Evolutionary conservation across 2,888 invertebrate species (phyloP), one percentile per base, ranked within the genome.

Genomic region (Cosmia trapezina): DNA sequence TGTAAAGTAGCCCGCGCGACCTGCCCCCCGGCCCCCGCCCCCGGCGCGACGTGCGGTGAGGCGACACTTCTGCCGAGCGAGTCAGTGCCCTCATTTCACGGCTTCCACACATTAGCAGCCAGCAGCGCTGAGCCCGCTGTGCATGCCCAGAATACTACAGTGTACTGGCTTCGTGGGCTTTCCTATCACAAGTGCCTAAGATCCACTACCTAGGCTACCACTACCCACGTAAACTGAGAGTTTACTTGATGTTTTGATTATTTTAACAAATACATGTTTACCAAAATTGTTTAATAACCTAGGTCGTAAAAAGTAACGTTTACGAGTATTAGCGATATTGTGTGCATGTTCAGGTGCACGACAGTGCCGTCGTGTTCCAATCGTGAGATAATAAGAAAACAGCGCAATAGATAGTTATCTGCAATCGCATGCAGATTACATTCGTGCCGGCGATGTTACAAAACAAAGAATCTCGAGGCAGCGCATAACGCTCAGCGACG

Each of bases 391-490:
- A 64, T 78, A 73, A 78, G 76, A 78, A 72, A 60, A 76, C 62
- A 70, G 53, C 64, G 47, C 70, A 63, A 56, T 65, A 72, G 78
- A 78, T 78, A 56, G 62, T 69, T 70, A 78, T 78, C 78, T 65
- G 28, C 72, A 77, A 78, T 82, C 49, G 82, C 78, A 78, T 80
- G 82, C 82, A 78, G 83, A 82, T 82, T 78, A 82, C 78, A 78
- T 76, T 80, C 80, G 81, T 77, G 81, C 81, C 64, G 19, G 53
- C 75, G 56, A 56, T 66, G 65, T 60, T 59, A 71, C 80, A 54
- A 71, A 71, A 77, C 81, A 71, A 81, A 77, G 67, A 70, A 68
- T 51, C 11, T 33, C 7, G n/a, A 45, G 49, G 53, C 59, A 49
- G 56, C 67, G 78, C 1, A 63, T 81, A 82, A 69, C 66, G 78